Conservation (phyloP, 2,113 vertebrate genomes). For the Elanoides forficatus region DNA sequence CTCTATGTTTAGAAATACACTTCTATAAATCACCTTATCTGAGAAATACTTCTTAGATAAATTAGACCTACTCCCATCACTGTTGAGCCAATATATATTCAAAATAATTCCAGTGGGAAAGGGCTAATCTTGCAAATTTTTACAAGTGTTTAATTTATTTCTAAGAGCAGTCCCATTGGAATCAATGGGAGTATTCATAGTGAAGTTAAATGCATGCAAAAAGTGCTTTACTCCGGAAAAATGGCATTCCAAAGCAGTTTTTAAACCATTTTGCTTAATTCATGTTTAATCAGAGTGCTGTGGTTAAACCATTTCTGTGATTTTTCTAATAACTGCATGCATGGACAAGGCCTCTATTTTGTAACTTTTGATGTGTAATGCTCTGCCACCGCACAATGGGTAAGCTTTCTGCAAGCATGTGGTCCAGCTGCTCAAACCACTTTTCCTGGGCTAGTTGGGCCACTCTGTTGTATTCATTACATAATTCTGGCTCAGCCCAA, state of each 20-base stretch:
- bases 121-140: not conserved
- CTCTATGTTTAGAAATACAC: not conserved
- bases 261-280: conserved; percentile 18
- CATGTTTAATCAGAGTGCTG: not conserved
- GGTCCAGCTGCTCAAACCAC: not conserved
- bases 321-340: not conserved
- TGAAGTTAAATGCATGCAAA: not conserved
- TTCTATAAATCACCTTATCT: not conserved
- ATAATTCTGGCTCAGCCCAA: not conserved
- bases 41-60: not conserved
- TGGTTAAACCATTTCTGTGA: not conserved
- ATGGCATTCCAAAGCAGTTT: not conserved
- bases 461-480: not conserved
- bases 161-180: not conserved
- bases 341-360: not conserved
- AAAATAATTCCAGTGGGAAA: not conserved
- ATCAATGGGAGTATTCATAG: conserved; percentile 15
- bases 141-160: not conserved
- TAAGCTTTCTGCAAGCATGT: not conserved
- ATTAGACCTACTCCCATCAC: not conserved
- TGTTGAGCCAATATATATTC: not conserved
- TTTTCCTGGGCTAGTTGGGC: not conserved
- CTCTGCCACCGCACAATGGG: accelerated
- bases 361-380: not conserved
- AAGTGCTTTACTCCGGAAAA: not conserved